Conservation (phyloP, 2,797 vertebrate species). For the Zalophus californianus region DNA sequence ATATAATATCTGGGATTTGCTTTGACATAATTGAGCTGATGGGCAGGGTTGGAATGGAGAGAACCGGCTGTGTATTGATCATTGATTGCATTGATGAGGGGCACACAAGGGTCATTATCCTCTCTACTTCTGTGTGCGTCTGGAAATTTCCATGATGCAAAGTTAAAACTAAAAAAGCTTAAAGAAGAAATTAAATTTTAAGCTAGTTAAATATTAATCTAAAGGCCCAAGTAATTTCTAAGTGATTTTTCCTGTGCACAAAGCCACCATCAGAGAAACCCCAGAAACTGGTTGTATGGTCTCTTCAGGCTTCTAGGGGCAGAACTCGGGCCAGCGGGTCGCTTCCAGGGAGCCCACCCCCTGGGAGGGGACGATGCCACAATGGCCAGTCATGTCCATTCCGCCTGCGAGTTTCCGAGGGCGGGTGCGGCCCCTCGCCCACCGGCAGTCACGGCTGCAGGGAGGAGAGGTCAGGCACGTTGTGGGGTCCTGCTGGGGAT, state of each 20-base stretch:
- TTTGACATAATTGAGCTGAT: conserved; percentile 1
- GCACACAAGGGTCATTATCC: background rate
- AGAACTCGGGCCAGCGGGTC: background rate
- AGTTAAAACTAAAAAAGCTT: background rate
- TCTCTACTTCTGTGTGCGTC: background rate
- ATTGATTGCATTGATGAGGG: background rate
- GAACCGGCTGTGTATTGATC: background rate
- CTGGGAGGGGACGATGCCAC: background rate
- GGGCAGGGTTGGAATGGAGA: background rate
- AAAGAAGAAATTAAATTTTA: background rate
- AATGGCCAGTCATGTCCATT: background rate
- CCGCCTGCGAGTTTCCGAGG: background rate
- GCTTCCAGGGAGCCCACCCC: background rate
- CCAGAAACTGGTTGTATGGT: background rate
- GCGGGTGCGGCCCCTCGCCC: background rate
- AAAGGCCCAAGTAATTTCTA: background rate
- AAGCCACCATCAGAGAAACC: background rate
- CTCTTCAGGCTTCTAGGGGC: background rate
- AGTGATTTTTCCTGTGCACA: conserved; percentile 6
- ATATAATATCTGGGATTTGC: background rate
- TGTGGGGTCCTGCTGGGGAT: background rate
- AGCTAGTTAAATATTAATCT: background rate
- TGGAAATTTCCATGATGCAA: conserved; percentile 15
- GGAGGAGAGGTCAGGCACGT: background rate
- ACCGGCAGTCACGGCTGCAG: background rate